Evolutionary conservation across 2,888 invertebrate species (phyloP).

Genomic region (Rhogogaster chlorosoma): DNA sequence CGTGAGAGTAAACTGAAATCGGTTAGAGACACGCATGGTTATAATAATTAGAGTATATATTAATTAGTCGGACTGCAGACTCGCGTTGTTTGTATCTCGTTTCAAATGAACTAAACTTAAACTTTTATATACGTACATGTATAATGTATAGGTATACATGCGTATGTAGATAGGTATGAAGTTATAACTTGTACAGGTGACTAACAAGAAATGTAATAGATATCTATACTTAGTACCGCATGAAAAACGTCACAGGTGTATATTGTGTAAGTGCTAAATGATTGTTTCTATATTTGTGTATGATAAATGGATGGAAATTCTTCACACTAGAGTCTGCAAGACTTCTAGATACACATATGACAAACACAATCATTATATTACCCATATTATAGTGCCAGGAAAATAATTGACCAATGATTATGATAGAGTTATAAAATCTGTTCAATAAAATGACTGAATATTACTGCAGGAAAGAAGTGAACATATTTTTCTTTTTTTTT

Average conservation of each 20-base stretch:
- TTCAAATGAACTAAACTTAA: not conserved
- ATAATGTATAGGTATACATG: too few species aligned
- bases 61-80: not conserved
- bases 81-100: not conserved
- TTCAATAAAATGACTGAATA: too few species aligned
- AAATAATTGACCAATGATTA: not conserved
- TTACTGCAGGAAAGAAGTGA: too few species aligned
- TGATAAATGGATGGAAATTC: not conserved
- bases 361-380: not conserved
- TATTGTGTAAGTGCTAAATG: not conserved
- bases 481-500: too few species aligned
- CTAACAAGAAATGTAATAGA: constrained; percentile 23
- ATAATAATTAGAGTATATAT: not conserved
- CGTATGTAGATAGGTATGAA: not conserved
- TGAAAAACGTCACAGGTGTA: not conserved
- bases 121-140: not conserved
- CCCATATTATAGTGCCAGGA: not conserved
- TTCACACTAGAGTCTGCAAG: not conserved
- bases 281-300: constrained; percentile 13
- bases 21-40: not conserved
- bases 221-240: constrained; percentile 12
- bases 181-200: not conserved
- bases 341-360: not conserved
- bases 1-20: not conserved
- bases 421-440: not conserved